Evolutionary conservation across 2,888 invertebrate species (phyloP), one percentile per base, ranked within the genome.

Genomic region (Eumerus sabulonum): DNA sequence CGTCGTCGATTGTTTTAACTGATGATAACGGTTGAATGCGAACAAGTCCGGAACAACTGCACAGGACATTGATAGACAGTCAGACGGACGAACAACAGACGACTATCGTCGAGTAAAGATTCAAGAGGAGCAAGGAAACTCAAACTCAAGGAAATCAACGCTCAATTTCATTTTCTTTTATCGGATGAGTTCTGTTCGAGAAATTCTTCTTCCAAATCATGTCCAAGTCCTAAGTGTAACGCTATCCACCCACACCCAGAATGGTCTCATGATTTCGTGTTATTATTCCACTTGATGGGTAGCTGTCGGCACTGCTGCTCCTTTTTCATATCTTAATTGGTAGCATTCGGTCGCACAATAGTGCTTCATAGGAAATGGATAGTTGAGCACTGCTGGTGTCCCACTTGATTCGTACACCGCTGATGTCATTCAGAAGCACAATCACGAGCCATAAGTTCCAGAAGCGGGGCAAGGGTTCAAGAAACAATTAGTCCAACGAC

Each of bases 301-400:
- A 63, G 53, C 51, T 63, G 53, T 56, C 36, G 56, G 48, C 42
- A 50, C 57, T 48, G 68, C 63, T 64, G 64, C 74, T 60, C 70
- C 60, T 63, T 73, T 60, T 56, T 54, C 68, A 79, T 79, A 79
- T 79, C 79, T 79, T 74, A 79, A 79, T 79, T 79, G 70, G 70
- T 42, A 70, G 51, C 68, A 74, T 68, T 79, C 63, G 62, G 44
- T 70, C 7, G 60, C 27, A 27, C 27, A 27, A 27, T 27, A 27
- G 27, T 57, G 47, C 62, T 72, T 54, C 40, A 42, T 44, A 35
- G 40, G 11, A 40, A 57, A 63, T 57, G 54, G 27, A 60, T 63
- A 44, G 5, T 38, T 53, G n/a, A 48, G 18, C 42, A 51, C 36
- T 66, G 72, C 70, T 45, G 50, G 50, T 68, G 27, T 19, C 60